phyloP scores from a whole-genome alignment of 2,113 vertebrate genomes.

The Nothocercus julius region DNA sequence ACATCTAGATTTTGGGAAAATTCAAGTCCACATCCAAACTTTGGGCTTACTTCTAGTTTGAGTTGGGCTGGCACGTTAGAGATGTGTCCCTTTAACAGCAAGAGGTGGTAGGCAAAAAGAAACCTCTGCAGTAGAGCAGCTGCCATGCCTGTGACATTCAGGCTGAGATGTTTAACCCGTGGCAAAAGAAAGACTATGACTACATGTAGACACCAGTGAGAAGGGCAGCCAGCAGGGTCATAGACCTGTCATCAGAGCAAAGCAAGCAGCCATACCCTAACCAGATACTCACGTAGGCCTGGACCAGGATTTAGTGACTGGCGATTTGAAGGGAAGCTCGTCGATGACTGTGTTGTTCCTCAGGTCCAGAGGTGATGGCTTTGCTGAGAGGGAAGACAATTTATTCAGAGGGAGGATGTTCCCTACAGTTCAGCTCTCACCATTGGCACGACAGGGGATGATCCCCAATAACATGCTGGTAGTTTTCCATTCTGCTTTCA shows the following conservation, averaged over 20 bases:
- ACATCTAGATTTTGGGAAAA: neutral
- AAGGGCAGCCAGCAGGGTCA: neutral
- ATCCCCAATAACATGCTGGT: neutral
- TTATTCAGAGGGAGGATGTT: neutral
- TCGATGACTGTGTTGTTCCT: constrained; percentile 93
- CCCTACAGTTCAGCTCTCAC: neutral
- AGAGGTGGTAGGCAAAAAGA: neutral
- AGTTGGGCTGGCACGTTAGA: neutral
- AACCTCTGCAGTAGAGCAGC: neutral
- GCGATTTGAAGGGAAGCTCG: constrained; percentile 96
- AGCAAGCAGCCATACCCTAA: neutral
- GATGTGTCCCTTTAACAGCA: neutral
- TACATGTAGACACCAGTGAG: neutral
- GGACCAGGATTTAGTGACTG: constrained; percentile 95
- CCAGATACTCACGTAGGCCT: constrained; percentile 87
- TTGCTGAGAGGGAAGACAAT: constrained; percentile 78
- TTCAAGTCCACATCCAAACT: neutral
- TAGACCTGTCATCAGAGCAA: neutral
- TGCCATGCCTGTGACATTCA: neutral
- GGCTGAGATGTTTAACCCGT: neutral
- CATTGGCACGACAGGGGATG: neutral
- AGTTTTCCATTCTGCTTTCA: neutral
- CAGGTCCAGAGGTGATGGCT: constrained; percentile 92
- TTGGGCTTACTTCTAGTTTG: neutral
- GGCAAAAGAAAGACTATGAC: neutral